Conservation (phyloP, 2,888 invertebrate genomes). For the Eilema caniola region DNA sequence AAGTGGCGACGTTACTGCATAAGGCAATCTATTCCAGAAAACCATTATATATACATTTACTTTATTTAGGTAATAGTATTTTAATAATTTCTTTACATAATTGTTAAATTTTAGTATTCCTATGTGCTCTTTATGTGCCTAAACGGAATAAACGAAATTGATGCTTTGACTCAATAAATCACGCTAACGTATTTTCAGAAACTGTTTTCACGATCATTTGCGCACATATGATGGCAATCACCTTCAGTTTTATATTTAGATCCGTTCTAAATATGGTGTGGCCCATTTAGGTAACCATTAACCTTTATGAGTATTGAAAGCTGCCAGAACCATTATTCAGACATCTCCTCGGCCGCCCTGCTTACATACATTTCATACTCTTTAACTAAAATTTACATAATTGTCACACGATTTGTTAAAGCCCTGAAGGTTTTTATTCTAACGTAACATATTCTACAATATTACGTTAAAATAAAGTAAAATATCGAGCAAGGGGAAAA, state of each 20-base stretch:
- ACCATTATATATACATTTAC: too few species aligned
- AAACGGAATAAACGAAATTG: too few species aligned
- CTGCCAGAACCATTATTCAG: constrained; percentile 47
- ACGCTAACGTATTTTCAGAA: background rate
- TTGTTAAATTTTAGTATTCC: too few species aligned
- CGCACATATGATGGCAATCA: background rate
- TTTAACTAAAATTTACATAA: constrained; percentile 65
- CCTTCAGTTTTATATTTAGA: constrained; percentile 20
- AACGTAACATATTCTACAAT: background rate
- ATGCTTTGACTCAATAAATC: background rate
- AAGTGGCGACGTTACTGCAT: too few species aligned
- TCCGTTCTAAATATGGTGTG: constrained; percentile 24
- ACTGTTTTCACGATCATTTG: background rate
- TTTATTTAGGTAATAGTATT: too few species aligned
- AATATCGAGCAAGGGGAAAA: too few species aligned
- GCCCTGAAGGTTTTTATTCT: constrained; percentile 30
- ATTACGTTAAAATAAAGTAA: background rate
- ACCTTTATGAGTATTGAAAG: constrained; percentile 42
- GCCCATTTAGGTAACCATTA: constrained; percentile 28
- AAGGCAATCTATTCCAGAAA: too few species aligned
- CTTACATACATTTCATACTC: constrained; percentile 60
- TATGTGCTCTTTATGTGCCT: too few species aligned
- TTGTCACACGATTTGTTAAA: constrained; percentile 54
- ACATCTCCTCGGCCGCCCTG: constrained; percentile 21
- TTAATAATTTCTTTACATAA: too few species aligned